Conservation (phyloP, 1,140 invertebrate species). For the Trichoplusia ni region DNA sequence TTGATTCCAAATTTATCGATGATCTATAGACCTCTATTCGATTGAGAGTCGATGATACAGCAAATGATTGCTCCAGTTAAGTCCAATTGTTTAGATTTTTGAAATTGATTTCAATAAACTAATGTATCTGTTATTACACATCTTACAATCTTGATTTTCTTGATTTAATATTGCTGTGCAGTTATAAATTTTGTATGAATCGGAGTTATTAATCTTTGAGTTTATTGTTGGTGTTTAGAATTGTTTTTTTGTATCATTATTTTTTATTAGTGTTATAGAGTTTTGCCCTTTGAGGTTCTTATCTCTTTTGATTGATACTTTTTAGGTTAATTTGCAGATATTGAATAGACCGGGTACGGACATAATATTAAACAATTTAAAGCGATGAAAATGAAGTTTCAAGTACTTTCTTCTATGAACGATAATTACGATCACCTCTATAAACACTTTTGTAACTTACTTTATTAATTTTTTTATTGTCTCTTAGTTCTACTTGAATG, state of each 20-base stretch:
- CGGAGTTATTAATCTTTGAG: not conserved
- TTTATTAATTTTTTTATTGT: no score
- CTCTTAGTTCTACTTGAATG: no score
- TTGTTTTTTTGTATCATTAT: not conserved
- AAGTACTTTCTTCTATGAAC: no score
- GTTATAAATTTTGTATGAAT: not conserved
- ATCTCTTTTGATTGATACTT: no score
- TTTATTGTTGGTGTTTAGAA: not conserved
- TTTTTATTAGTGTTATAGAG: no score
- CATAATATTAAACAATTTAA: no score
- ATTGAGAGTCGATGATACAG: slow-evolving; percentile 12
- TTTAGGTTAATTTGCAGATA: no score
- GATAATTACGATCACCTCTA: no score
- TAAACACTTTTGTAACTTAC: no score
- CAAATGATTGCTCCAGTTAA: slow-evolving; percentile 56
- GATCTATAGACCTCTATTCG: slow-evolving; percentile 5
- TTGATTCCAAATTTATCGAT: slow-evolving; percentile 12
- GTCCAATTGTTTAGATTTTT: slow-evolving; percentile 50
- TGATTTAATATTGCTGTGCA: not conserved
- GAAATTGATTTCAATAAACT: slow-evolving; percentile 41
- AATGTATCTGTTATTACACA: slow-evolving; percentile 13
- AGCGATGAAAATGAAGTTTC: no score
- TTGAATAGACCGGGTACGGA: no score
- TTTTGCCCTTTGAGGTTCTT: no score
- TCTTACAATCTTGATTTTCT: slow-evolving; percentile 3